Evolutionary conservation across 2,888 invertebrate genomes (phyloP), one percentile per base, ranked within the genome.

Genomic region (Phaedon cochleariae): DNA sequence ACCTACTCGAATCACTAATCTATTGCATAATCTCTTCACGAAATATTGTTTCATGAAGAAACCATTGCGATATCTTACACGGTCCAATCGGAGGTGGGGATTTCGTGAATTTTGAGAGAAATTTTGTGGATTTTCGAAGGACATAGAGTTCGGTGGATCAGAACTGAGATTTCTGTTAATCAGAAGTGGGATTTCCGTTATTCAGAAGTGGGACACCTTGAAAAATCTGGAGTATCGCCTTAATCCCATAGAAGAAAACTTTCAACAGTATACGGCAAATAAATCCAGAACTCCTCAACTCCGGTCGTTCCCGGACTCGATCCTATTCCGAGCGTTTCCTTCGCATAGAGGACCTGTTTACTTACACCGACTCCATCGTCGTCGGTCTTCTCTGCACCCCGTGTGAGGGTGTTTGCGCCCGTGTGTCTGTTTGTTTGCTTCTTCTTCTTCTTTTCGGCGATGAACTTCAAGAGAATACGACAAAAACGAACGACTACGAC

Each of bases 361-460:
- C 41, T 41, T 10, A 34, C 31, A 26, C 31, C 31, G 31, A 2
- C 31, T 10, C 4, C 31, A 26, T 10, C 31, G 31, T 5, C 31
- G 31, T 34, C 31, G 31, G 31, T 34, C 31, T 34, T 10, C 31
- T 34, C 31, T 41, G 15, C 41, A 41, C 41, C 15, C 12, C 41
- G 41, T 41, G 41, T 41, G 41, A 10, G 34, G 6, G 34, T 41
- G 12, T 41, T n/a, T 15, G 41, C 41, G 12, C 10, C 41, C 41
- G 41, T 41, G 41, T 41, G 46, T 63, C 53, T 59, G 58, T 63
- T 52, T 63, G 58, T 63, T 63, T 63, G 57, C 62, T 51, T 37
- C 21, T 15, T 41, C 18, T 51, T 59, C 59, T 37, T 22, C 58
- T 46, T 59, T 53, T 59, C 57, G 31, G 53, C 52, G 26, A 46